Conservation (phyloP, 2,888 invertebrate genomes). For the Uloborus plumipes region DNA sequence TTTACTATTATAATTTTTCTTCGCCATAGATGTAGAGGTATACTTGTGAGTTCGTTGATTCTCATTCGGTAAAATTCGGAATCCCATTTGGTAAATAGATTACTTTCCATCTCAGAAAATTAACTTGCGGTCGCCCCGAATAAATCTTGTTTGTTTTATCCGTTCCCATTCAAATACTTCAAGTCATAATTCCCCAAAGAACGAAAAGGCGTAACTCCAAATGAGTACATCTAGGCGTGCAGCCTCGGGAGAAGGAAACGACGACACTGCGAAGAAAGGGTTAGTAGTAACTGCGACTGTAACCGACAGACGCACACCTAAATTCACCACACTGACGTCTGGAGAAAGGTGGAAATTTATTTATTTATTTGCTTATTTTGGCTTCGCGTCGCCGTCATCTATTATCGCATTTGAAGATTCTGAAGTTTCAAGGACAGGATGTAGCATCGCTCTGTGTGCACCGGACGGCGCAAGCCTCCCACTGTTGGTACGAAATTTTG, state of each 20-base stretch:
- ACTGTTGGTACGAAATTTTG: too few relatives aligned
- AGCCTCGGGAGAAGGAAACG: background rate
- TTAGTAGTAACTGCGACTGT: conserved; percentile 6
- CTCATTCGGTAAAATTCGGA: too few relatives aligned
- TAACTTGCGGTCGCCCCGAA: too few relatives aligned
- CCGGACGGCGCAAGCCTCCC: background rate
- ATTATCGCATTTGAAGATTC: conserved; percentile 15
- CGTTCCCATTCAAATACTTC: too few relatives aligned
- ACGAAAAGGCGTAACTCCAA: conserved; percentile 8
- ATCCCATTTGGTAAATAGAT: too few relatives aligned
- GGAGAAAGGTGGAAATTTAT: conserved; percentile 1
- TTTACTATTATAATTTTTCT: too few relatives aligned
- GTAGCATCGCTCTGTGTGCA: background rate
- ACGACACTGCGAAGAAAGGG: background rate
- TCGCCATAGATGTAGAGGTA: too few relatives aligned
- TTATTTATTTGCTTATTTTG: background rate
- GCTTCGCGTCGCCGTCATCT: conserved; percentile 5
- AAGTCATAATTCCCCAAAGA: too few relatives aligned
- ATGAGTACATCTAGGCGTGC: conserved; percentile 16
- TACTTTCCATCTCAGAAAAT: too few relatives aligned
- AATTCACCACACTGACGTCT: conserved; percentile 26
- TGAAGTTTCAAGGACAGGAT: conserved; percentile 31
- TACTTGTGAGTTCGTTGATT: too few relatives aligned
- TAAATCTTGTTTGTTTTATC: too few relatives aligned
- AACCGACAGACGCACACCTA: conserved; percentile 13